Evolutionary conservation across 1,140 invertebrate species (phyloP), one percentile per base, ranked within the genome.

Genomic region (Apolygus lucorum): DNA sequence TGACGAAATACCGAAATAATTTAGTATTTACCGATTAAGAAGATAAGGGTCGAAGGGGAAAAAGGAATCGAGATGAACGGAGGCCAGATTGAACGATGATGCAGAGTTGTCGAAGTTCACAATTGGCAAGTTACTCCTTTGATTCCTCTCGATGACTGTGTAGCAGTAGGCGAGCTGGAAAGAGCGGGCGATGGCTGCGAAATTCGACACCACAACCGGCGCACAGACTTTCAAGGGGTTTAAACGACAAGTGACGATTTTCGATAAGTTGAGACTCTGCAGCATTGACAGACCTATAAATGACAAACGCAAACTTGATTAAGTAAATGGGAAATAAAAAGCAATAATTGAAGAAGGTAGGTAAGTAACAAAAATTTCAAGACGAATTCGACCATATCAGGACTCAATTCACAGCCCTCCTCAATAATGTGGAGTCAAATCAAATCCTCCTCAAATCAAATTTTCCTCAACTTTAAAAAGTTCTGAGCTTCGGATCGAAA

Each of bases 111-210:
- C 77, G 25, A 77, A 79, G 76, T 78, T 84, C 21, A 81, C 81
- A 14, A 79, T 21, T 17, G 73, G 73, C 2, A 74, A 64, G 22
- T 22, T 59, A 22, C 63, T 72, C 84, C 52, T 93, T 76, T 85
- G 81, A 80, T 97, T 97, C 71, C 88, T 85, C 75, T 96, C 92
- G 42, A 97, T 90, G 59, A 96, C 84, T 0, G 92, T 85, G 78
- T 94, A 90, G 79, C 94, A 97, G 79, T 96, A 96, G 2, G 90
- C 92, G 59, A 97, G 81, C 77, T 96, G 94, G 78, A 95, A 90
- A n/a, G 86, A 86, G 73, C 90, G 84, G 0, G 91, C 88, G 2
- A 95, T 84, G 0, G 87, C 86, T 1, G 93, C 90, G 81, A 98
- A 98, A 25, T 89, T 89, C 73, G 88, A 86, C 0, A 89, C 87